Base-by-base conservation (phyloP, 2,797 vertebrate genomes). In the Acanthurus tractus region DNA sequence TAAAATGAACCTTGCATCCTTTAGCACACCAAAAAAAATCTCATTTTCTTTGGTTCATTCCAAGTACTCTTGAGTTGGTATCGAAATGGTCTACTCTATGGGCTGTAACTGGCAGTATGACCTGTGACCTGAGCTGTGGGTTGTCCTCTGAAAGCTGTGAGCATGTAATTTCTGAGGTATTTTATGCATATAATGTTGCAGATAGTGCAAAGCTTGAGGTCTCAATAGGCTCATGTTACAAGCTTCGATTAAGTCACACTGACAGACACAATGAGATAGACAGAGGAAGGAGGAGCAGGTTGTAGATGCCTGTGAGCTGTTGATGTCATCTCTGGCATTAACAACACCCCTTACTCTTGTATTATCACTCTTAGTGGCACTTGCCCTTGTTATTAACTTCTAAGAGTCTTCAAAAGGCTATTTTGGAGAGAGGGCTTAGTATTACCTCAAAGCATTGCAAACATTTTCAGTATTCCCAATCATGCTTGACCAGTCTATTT, bases 361-460 rank as follows among this genome's bases (percentile, higher is more conserved):
- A 75, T 77, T 76, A 80, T 67, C 64, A 22, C 54, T 78, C 34
- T 61, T 15, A 50, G 50, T 80, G 74, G 73, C 80, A 64, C 55
- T 75, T 56, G 68, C 49, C 40, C 50, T 48, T 83, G 17, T 59
- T 65, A 45, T 66, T 71, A 8, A 63, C 25, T 55, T 56, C 53
- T 64, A 45, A 74, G 74, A 76, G 42, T 52, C 50, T 73, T 45
- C 61, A 67, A 78, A 81, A 70, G 45, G 23, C 63, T 89, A 82
- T 88, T 91, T 87, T 78, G 45, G 55, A 83, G 36, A 79, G 50
- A 49, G 18, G 46, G 49, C 66, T 86, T 85, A 61, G 80, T 73
- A 76, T 88, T 73, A 59, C 85, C 73, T 74, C 62, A 88, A 85
- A 81, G 85, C 67, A 81, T 79, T 68, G 52, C 62, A 79, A 48